Conservation (phyloP, 1,140 invertebrate genomes). For the Atta colombica region DNA sequence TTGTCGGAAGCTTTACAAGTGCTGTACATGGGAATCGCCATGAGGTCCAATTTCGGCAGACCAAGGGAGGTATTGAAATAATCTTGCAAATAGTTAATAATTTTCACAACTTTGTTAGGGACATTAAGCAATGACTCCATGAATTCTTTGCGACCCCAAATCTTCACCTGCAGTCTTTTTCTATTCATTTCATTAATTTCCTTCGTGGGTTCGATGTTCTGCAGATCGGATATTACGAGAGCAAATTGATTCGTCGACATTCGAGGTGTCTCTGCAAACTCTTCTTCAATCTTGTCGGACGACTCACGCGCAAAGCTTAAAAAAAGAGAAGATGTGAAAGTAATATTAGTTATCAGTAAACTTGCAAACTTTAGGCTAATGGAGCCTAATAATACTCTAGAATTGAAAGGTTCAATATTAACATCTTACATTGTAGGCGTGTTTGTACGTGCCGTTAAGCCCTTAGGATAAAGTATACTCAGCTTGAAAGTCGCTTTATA, state of each 20-base stretch:
- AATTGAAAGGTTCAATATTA: neutral
- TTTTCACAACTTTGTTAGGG: conserved; percentile 88
- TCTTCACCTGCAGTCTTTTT: conserved; percentile 86
- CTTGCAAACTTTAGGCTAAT: neutral
- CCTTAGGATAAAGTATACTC: conserved; percentile 88
- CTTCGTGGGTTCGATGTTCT: conserved; percentile 80
- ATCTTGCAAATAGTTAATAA: conserved; percentile 90
- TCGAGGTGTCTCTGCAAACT: conserved; percentile 91
- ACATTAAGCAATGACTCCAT: conserved; percentile 89
- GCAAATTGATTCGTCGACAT: conserved; percentile 96
- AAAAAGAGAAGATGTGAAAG: neutral
- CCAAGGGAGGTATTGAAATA: conserved; percentile 92
- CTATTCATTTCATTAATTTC: conserved; percentile 79
- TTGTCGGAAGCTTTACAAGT: conserved; percentile 90
- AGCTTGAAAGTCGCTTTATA: conserved; percentile 92
- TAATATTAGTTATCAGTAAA: neutral
- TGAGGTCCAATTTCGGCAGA: conserved; percentile 91
- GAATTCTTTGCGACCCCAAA: conserved; percentile 92
- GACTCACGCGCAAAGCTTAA: conserved; percentile 75
- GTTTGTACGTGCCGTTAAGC: conserved; percentile 89
- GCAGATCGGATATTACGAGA: conserved; percentile 92
- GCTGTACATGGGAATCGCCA: conserved; percentile 94
- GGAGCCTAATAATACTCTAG: neutral
- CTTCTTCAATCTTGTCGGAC: conserved; percentile 87
- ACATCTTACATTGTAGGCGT: conserved; percentile 88